A percentile compares a stretch with the other conserved stretches of the same genome.
phyloP scores from a whole-genome alignment of 2,113 vertebrate genomes.

The Python bivittatus region DNA sequence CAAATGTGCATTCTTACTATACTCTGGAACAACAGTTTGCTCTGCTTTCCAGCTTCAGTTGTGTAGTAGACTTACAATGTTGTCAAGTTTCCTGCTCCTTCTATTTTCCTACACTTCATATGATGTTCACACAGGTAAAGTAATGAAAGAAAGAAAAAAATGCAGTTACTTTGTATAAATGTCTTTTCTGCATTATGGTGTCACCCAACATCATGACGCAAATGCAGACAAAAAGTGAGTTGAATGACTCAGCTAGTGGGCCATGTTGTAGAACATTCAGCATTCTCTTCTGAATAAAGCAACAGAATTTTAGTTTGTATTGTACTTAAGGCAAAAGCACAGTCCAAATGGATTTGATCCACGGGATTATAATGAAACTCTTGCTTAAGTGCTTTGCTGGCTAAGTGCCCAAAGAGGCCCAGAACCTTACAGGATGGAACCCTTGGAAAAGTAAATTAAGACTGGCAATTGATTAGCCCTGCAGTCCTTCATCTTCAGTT shows the following conservation, averaged over 20 bases:
- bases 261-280: neutral
- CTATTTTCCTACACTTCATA: neutral
- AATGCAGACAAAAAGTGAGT: neutral
- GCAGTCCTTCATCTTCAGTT: neutral
- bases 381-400: slow-evolving; percentile 21
- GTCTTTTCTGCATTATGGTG: neutral
- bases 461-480: neutral
- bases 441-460: neutral
- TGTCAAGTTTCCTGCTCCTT: neutral
- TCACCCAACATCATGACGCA: neutral
- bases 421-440: neutral
- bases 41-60: neutral
- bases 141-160: neutral
- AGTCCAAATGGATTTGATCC: neutral
- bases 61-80: neutral
- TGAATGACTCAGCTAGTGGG: neutral
- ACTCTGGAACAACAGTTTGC: neutral
- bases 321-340: neutral
- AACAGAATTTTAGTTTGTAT: neutral
- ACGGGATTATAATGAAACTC: neutral
- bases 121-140: neutral
- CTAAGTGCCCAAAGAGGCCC: neutral
- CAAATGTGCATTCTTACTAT: neutral
- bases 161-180: neutral
- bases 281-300: neutral